Conservation (phyloP, 2,888 invertebrate species). For the Drosophila helvetica region DNA sequence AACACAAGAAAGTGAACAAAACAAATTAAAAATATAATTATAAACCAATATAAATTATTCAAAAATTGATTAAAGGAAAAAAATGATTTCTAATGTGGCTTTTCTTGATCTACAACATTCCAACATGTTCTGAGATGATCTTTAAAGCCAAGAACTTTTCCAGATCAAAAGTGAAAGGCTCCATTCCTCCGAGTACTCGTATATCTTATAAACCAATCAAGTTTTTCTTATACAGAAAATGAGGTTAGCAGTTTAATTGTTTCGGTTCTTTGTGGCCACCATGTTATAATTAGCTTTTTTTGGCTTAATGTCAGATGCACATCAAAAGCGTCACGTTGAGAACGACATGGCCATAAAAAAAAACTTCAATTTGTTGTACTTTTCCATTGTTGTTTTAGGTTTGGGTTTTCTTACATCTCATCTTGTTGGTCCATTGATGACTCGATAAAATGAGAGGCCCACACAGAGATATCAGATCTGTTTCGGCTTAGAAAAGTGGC, state of each 20-base stretch:
- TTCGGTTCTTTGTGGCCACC: slow-evolving; percentile 33
- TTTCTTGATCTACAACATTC: background rate
- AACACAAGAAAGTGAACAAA: no score
- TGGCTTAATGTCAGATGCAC: slow-evolving; percentile 65
- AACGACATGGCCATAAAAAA: slow-evolving; percentile 33
- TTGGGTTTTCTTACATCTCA: slow-evolving; percentile 20
- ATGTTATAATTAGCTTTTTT: slow-evolving; percentile 52
- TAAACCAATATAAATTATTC: background rate
- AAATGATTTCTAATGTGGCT: background rate
- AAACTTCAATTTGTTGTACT: slow-evolving; percentile 21
- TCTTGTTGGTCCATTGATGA: slow-evolving; percentile 42
- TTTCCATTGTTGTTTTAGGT: slow-evolving; percentile 18
- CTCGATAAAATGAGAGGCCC: slow-evolving; percentile 51
- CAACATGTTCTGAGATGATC: background rate
- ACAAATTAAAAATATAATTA: no score
- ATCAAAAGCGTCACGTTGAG: slow-evolving; percentile 51
- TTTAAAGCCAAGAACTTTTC: slow-evolving; percentile 5
- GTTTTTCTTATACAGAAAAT: slow-evolving; percentile 33
- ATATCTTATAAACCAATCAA: slow-evolving; percentile 34
- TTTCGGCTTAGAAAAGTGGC: slow-evolving; percentile 10
- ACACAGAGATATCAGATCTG: slow-evolving; percentile 36
- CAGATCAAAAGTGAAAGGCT: slow-evolving; percentile 60
- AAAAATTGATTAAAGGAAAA: background rate
- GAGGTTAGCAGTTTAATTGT: slow-evolving; percentile 57
- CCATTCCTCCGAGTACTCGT: slow-evolving; percentile 14